Conservation (phyloP, 2,113 vertebrate genomes). For the Mustela nigripes region DNA sequence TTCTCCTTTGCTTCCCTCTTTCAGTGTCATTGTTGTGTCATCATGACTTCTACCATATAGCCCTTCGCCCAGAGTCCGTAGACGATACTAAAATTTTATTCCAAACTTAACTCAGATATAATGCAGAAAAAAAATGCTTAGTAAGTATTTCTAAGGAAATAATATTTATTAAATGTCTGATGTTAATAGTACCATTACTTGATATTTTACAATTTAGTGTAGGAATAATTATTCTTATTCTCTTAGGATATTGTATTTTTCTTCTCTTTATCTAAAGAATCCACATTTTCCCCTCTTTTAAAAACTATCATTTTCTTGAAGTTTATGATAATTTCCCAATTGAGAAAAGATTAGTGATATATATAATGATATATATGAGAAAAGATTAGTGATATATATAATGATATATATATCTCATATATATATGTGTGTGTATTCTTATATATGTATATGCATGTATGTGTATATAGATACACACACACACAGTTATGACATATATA, state of each 20-base stretch:
- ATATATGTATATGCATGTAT: too few species aligned
- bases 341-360: neutral
- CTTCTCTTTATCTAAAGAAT: neutral
- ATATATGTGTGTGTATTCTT: neutral
- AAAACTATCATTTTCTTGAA: neutral
- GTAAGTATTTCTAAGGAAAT: slow-evolving; percentile 28
- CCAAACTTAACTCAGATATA: neutral
- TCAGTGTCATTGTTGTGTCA: neutral
- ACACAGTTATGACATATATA: too few species aligned
- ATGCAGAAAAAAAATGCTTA: neutral
- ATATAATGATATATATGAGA: neutral
- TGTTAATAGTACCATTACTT: neutral
- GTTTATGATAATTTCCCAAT: slow-evolving; percentile 18
- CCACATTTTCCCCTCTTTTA: neutral
- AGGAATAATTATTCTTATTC: neutral
- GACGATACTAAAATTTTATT: neutral
- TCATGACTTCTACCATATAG: neutral
- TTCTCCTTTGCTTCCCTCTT: neutral
- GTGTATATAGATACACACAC: neutral
- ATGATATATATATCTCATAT: neutral
- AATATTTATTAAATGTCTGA: slow-evolving; percentile 26
- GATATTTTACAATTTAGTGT: neutral
- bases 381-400: neutral
- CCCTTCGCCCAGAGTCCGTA: neutral
- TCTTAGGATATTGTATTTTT: neutral